Evolutionary conservation across 2,888 invertebrate species (phyloP).

Genomic region (Tanaodytes sp.): DNA sequence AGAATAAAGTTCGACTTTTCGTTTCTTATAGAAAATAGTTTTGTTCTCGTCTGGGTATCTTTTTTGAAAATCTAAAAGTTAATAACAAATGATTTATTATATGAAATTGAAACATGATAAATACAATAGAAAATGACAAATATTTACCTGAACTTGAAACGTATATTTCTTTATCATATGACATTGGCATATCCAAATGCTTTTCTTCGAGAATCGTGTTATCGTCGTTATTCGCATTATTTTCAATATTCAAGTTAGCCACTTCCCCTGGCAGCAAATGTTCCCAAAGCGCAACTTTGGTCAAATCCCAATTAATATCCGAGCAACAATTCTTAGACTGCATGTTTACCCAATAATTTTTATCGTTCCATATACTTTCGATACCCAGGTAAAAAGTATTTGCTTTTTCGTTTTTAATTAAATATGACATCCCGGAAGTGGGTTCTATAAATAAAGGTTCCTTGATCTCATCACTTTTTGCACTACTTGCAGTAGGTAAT

Average conservation of each 20-base stretch:
- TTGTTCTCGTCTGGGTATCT: conserved; percentile 85
- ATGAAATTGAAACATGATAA: too few relatives aligned
- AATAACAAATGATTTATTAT: too few relatives aligned
- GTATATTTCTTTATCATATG: conserved; percentile 82
- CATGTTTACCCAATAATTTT: conserved; percentile 86
- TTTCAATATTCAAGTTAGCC: conserved; percentile 71
- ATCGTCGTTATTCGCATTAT: conserved; percentile 75
- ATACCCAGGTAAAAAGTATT: conserved; percentile 81
- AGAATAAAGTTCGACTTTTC: conserved; percentile 84
- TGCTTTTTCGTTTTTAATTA: conserved; percentile 74
- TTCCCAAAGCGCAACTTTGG: conserved; percentile 79
- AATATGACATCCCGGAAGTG: conserved; percentile 78
- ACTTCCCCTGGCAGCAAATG: conserved; percentile 83
- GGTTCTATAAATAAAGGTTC: conserved; percentile 88
- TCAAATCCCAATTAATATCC: conserved; percentile 78
- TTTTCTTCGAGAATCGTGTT: conserved; percentile 72
- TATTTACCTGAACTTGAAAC: conserved; percentile 76
- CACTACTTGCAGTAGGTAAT: conserved; percentile 74
- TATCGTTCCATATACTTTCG: conserved; percentile 89
- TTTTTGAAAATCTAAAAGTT: conserved; percentile 78
- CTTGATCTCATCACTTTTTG: conserved; percentile 75
- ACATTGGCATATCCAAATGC: conserved; percentile 83
- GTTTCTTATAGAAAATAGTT: conserved; percentile 81
- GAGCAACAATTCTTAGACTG: conserved; percentile 75
- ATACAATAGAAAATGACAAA: background rate